phyloP scores from a whole-genome alignment of 2,888 invertebrate species.

The Fragum sueziense region DNA sequence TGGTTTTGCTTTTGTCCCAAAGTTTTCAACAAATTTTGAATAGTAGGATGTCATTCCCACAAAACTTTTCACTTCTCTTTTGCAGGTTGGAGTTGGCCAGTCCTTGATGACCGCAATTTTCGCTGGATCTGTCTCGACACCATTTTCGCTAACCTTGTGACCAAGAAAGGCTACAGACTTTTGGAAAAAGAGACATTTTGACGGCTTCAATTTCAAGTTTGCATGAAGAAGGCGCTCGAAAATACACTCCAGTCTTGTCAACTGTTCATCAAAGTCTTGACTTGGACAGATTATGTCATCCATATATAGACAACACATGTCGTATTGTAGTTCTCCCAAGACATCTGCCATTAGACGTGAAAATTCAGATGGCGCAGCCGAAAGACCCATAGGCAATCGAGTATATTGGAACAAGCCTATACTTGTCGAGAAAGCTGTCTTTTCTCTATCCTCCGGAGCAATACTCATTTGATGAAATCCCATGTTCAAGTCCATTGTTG shows the following conservation, averaged over 20 bases:
- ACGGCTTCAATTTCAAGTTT: constrained; percentile 52
- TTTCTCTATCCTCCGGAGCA: constrained; percentile 18
- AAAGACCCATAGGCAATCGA: constrained; percentile 47
- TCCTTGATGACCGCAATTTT: constrained; percentile 43
- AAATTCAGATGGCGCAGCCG: constrained; percentile 41
- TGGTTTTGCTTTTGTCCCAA: constrained; percentile 39
- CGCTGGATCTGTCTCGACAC: constrained; percentile 48
- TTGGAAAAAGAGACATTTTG: constrained; percentile 55
- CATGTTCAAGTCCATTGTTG: constrained; percentile 37
- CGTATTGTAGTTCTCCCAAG: constrained; percentile 26
- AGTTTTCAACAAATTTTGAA: constrained; percentile 40
- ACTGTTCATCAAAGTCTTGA: constrained; percentile 28
- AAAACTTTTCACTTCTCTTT: constrained; percentile 36
- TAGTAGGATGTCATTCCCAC: constrained; percentile 49
- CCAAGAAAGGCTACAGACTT: constrained; percentile 44
- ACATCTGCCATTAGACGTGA: constrained; percentile 47
- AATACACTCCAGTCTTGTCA: constrained; percentile 37
- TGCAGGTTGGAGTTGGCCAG: constrained; percentile 34
- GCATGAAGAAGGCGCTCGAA: constrained; percentile 41
- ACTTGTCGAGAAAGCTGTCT: constrained; percentile 54
- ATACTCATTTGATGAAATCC: constrained; percentile 54
- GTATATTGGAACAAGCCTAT: constrained; percentile 48
- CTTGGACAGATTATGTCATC: constrained; percentile 46
- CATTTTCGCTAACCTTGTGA: constrained; percentile 46
- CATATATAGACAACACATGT: constrained; percentile 36